Base-by-base conservation (phyloP, 2,888 invertebrate species). In the Chrysopilus asiliformis region DNA sequence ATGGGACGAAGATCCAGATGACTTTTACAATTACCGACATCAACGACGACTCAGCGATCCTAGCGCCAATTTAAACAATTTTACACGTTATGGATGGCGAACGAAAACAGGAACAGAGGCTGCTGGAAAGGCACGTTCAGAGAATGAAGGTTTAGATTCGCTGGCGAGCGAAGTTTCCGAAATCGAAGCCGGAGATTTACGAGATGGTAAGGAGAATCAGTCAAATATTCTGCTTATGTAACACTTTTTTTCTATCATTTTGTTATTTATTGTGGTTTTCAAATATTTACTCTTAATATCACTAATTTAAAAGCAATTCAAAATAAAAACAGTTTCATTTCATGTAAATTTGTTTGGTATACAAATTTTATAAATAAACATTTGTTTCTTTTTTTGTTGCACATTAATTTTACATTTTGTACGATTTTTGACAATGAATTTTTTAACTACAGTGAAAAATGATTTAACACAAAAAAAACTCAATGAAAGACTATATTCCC, bases 121-220 rank as follows among this genome's bases (percentile, higher is more conserved):
- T 2, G 79, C 78, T 53, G 78, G 83, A 42, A 79, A 76, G 44
- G 80, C 89, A 24, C 75, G 89, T 45, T 93, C 91, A 19, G 93
- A 93, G 66, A 84, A 86, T 58, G 91, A 89, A 63, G 89, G 89
- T 2, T 72, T 93, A 31, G 91, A 93, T 66, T 76, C 75, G 19
- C 74, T 87, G 57, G 80, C 78, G 43, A 78, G 76, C 58, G 89
- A 85, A 28, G 71, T 85, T 35, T 83, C 79, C 26, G 93, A 93
- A 67, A 90, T 94, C 45, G 90, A 93, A 67, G 93, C 91, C 19
- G 89, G 89, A 7, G 90, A 91, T 64, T 71, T 93, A 45, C 71
- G 87, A 61, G 89, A 90, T 65, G 90, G 89, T 90, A 69, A 55
- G 47, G 40, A 38, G 26, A 32, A n/a, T n/a, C n/a, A n/a, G n/a